Base-by-base conservation (phyloP, 2,113 vertebrate species). In the Girardinichthys multiradiatus region DNA sequence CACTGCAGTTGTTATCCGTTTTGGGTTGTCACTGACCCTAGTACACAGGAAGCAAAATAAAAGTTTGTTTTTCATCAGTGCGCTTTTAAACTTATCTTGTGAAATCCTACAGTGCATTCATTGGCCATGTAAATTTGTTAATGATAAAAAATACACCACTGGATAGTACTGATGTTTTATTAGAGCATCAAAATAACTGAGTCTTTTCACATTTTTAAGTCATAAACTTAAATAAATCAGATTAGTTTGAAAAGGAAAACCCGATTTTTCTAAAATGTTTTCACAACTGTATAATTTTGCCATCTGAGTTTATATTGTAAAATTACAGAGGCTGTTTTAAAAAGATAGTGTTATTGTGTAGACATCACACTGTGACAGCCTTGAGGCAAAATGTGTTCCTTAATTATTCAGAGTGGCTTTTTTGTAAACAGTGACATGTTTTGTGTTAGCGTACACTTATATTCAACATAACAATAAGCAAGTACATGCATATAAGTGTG, bases 311-410 rank as follows among this genome's bases (percentile, higher is more conserved):
- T 42, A 42, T 14, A 15, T 14, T 42, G 61, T 11, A 4, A 64
- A 79, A 75, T 45, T 30, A 81, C 74, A 39, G 15, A 42, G 15
- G 14, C 15, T 14, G 12, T 14, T 45, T 45, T 19, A 45, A 45
- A 45, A 19, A 4, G 42, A 79, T 59, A 10, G 71, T 48, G 58
- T 71, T 72, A 79, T 81, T 65, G 61, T 63, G 39, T 12, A 26
- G 15, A 78, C 63, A 70, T 83, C 35, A 28, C 33, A 45, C 57
- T 27, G 57, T 15, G 24, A 37, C 29, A 59, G 28, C 54, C 14
- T 37, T 48, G 21, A 24, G 14, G 13, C 37, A 26, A 69, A 31
- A 54, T 4, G 29, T 35, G 27, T 57, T 65, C 19, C 24, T 45
- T 48, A 57, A 26, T 37, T 21, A 30, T 64, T 68, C 68, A 60